Conservation (phyloP, 2,113 vertebrate species). For the Terrapene triunguis region DNA sequence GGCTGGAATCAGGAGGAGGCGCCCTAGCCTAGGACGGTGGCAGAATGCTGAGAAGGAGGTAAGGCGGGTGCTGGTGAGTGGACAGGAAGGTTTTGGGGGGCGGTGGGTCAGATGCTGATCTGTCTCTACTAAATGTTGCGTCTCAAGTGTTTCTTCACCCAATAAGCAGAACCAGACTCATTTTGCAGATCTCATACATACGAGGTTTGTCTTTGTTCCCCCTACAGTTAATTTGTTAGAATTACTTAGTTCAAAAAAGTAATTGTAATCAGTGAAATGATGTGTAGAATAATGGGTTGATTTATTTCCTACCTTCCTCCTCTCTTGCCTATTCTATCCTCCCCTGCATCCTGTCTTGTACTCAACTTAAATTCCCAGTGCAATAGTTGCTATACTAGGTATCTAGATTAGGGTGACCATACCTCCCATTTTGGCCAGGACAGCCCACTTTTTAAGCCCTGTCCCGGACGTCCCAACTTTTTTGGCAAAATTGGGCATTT, state of each 20-base stretch:
- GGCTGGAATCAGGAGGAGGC: too few species aligned
- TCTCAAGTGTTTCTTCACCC: background rate
- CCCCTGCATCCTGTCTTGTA: background rate
- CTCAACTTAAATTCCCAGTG: background rate
- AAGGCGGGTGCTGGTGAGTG: background rate
- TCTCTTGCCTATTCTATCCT: constrained; percentile 1
- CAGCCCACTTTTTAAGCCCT: background rate
- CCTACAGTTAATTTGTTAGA: constrained; percentile 3
- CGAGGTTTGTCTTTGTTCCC: constrained; percentile 23
- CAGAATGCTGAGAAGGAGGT: too few species aligned
- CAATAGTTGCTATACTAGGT: background rate
- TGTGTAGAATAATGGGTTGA: constrained; percentile 15
- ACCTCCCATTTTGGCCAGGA: background rate
- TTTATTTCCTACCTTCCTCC: constrained; percentile 15
- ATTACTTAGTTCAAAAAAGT: constrained; percentile 21
- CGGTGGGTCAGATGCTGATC: background rate
- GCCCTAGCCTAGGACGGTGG: too few species aligned
- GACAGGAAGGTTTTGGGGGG: background rate
- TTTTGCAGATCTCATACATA: constrained; percentile 9
- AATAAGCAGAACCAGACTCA: background rate
- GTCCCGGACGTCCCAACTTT: background rate
- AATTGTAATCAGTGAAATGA: constrained; percentile 27
- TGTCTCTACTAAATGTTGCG: background rate
- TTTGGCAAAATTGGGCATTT: too few species aligned
- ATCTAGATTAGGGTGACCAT: background rate